phyloP scores from a whole-genome alignment of 2,888 invertebrate genomes.

The Choreutis nemorana region DNA sequence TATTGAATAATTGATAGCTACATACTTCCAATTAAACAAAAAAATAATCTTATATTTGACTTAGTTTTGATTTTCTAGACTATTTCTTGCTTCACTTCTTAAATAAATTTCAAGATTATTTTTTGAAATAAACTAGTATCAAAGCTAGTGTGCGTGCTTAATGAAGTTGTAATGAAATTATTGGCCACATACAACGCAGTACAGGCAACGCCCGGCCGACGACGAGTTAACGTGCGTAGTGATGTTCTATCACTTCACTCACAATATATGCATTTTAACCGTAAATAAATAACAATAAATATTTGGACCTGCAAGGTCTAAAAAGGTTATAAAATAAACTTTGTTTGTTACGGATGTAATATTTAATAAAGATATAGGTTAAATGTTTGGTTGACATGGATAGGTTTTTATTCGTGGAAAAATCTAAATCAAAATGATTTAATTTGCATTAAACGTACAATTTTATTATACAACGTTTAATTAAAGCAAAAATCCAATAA shows the following conservation, averaged over 20 bases:
- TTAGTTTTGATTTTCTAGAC: too few species aligned
- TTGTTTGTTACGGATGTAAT: too few species aligned
- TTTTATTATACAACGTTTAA: conserved; percentile 10
- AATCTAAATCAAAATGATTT: neutral
- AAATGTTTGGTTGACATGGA: conserved; percentile 17
- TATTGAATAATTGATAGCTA: too few species aligned
- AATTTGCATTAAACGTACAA: neutral
- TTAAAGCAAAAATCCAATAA: too few species aligned
- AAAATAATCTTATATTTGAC: conserved; percentile 4
- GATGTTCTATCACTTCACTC: conserved; percentile 15
- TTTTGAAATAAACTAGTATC: conserved; percentile 10
- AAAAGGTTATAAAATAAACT: too few species aligned
- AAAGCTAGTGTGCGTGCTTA: conserved; percentile 29
- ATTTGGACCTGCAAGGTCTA: too few species aligned
- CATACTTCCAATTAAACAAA: conserved; percentile 6
- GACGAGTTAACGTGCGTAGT: conserved; percentile 49
- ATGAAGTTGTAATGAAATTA: conserved; percentile 66
- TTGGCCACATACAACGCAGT: conserved; percentile 60
- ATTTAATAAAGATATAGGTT: too few species aligned
- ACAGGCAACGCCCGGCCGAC: conserved; percentile 52
- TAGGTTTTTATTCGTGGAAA: conserved; percentile 4
- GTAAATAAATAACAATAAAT: too few species aligned
- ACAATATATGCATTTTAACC: too few species aligned
- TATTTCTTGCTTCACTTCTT: too few species aligned
- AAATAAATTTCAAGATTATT: too few species aligned